These are phyloP conservation scores for Drosophila testacea DNA, from an alignment of 2,888 invertebrate genomes.

Conservation along the genomic window DNA sequence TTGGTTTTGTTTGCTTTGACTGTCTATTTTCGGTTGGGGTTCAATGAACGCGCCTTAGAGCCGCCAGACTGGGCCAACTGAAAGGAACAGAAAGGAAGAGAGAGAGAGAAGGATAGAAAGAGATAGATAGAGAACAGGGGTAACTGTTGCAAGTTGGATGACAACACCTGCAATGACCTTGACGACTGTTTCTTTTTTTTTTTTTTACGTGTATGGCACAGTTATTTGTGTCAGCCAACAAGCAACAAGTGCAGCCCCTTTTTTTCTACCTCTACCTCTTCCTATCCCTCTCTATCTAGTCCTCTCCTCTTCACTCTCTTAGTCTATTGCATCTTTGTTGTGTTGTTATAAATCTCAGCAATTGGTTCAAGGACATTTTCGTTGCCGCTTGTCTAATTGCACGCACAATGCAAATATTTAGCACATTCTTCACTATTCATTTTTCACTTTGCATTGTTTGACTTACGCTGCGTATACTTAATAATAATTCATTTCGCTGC, in stretches of 20 bases:
- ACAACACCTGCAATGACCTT: constrained; percentile 56
- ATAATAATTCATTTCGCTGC: constrained; percentile 45
- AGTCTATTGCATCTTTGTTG: not conserved
- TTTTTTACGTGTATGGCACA: constrained; percentile 8
- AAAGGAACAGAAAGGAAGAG: not conserved
- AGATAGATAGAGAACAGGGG: not conserved
- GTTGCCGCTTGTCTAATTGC: constrained; percentile 39
- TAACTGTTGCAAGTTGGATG: constrained; percentile 4
- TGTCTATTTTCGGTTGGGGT: constrained; percentile 45
- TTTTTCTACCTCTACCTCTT: not conserved
- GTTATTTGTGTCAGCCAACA: constrained; percentile 18
- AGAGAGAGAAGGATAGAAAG: not conserved
- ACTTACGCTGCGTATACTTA: constrained; percentile 68
- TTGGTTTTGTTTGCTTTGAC: constrained; percentile 15
- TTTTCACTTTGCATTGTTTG: constrained; percentile 33
- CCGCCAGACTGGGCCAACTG: not conserved
- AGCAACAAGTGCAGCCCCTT: constrained; percentile 63
- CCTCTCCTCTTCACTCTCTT: not conserved
- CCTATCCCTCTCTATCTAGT: not conserved
- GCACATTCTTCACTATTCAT: constrained; percentile 27
- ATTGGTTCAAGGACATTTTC: constrained; percentile 74
- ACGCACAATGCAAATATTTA: constrained; percentile 42
- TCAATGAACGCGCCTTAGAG: constrained; percentile 64
- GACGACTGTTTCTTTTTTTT: constrained; percentile 26
- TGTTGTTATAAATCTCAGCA: constrained; percentile 39